Evolutionary conservation across 2,797 vertebrate species (phyloP), one percentile per base, ranked within the genome.

Genomic region (Rallus crepitans): DNA sequence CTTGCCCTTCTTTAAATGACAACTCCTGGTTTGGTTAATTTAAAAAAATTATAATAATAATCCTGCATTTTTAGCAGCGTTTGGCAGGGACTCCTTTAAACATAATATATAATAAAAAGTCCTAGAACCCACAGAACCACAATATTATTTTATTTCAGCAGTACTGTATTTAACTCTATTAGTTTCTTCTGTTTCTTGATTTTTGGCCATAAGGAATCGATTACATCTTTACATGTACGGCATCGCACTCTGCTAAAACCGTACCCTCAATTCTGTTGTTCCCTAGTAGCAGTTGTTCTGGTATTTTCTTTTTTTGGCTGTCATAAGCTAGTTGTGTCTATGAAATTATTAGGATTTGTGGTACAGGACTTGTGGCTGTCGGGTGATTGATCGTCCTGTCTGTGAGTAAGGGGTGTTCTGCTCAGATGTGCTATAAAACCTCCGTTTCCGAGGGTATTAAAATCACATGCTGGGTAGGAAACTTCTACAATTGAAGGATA

Each of bases 141-240:
- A 96, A 90, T 96, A 90, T 96, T 96, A 91, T 96, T 97, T 91
- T 97, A 96, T 96, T 96, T 96, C 82, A 88, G 56, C 77, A 91
- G 95, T 47, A 93, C 82, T 88, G 78, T 56, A 60, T 94, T 96
- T 96, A 79, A 87, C 69, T 86, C 77, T 88, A 95, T 93, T 95
- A 64, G 89, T 82, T 97, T 96, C 89, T 95, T 94, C 88, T 97
- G 96, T 88, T 70, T 69, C 90, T 91, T 91, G 78, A 89, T 90
- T 94, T 91, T 91, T 70, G 70, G 52, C 71, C 97, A 95, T 86
- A 76, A 96, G 97, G 91, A 95, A 93, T 79, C 15, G 24, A 95
- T 96, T 97, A 92, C 50, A 48, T 55, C 78, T 40, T 19, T 30
- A 12, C 35, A 92, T 89, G 30, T 60, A 90, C 24, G 86, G 82